Conservation (phyloP, 2,113 vertebrate species). For the Picathartes gymnocephalus region DNA sequence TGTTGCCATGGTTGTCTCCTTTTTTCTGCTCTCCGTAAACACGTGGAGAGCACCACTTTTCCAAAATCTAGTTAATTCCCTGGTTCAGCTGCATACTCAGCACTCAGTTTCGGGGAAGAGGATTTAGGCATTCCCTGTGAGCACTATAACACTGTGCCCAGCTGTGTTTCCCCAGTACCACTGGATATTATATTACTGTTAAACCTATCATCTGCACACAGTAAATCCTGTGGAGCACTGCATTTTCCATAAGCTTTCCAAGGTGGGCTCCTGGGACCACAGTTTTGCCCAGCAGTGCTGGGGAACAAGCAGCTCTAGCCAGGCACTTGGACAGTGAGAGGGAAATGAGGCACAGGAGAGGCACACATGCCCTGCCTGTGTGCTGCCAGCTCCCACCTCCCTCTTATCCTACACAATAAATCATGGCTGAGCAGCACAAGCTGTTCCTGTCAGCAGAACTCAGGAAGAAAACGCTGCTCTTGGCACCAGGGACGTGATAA, state of each 20-base stretch:
- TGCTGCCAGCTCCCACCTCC: background rate
- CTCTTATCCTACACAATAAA: constrained; percentile 12
- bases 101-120: background rate
- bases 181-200: rapidly evolving
- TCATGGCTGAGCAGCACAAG: constrained; percentile 32
- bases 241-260: background rate
- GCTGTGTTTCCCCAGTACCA: background rate
- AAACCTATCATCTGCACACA: background rate
- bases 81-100: background rate
- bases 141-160: background rate
- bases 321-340: background rate
- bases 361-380: background rate
- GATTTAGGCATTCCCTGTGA: background rate
- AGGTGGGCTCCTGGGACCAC: background rate
- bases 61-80: background rate
- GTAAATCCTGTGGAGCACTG: background rate
- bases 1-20: rapidly evolving
- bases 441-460: constrained; percentile 36
- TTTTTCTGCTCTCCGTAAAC: background rate
- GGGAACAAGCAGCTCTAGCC: background rate
- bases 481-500: background rate
- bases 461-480: background rate
- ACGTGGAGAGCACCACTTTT: rapidly evolving
- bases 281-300: background rate
- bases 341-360: background rate